A percentile compares a stretch with the other conserved stretches of the same genome.
These are phyloP conservation scores for Ibycter americanus DNA, from an alignment of 2,797 vertebrate species.

Conservation along the genomic window DNA sequence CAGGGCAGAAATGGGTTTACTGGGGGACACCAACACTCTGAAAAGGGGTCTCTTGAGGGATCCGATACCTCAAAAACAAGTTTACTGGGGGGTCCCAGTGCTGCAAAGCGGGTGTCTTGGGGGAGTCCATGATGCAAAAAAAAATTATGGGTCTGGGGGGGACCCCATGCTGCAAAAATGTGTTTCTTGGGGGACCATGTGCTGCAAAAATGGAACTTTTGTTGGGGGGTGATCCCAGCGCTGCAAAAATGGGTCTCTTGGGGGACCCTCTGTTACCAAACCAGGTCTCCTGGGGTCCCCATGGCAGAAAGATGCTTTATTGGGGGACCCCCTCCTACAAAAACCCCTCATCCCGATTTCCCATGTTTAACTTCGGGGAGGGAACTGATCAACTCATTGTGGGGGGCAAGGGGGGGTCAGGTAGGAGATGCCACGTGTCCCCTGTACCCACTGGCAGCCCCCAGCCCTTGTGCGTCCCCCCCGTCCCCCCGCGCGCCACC, in stretches of 20 bases:
- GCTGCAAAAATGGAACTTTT: not conserved
- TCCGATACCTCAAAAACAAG: rapidly evolving
- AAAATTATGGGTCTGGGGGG: not conserved
- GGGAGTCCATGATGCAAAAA: too few species aligned
- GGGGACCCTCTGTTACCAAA: too few species aligned
- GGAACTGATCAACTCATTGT: rapidly evolving
- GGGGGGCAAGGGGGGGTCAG: not conserved
- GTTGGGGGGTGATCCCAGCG: not conserved
- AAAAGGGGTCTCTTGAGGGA: not conserved
- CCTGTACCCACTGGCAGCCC: not conserved
- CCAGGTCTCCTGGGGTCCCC: not conserved
- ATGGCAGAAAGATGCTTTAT: not conserved
- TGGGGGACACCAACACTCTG: not conserved
- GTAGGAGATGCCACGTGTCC: not conserved
- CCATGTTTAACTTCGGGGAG: too few species aligned
- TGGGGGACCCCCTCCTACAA: not conserved
- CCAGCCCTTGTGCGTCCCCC: not conserved
- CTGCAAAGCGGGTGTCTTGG: not conserved
- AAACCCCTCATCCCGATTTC: not conserved
- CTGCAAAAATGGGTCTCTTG: not conserved
- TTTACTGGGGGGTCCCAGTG: not conserved
- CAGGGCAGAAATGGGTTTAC: not conserved
- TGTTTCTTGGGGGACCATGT: rapidly evolving
- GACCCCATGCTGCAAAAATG: not conserved
- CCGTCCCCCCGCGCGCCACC: not conserved